Evolutionary conservation across 2,797 vertebrate species (phyloP).

Genomic region (Peromyscus eremicus): DNA sequence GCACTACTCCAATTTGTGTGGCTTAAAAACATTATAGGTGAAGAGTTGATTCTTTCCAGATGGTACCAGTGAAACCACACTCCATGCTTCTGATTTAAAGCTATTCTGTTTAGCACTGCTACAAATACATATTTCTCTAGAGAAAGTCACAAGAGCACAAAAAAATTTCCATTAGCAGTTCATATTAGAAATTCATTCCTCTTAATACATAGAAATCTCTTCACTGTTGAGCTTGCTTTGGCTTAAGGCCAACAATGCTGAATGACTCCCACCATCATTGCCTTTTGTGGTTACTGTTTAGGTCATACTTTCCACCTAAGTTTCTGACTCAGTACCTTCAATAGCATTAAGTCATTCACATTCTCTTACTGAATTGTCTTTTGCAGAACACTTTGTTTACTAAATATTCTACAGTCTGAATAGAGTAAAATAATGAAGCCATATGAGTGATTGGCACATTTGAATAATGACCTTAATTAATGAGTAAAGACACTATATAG

Average conservation of each 20-base stretch:
- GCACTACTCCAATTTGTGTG: constrained; percentile 73
- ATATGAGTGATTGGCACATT: background rate
- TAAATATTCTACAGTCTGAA: constrained; percentile 34
- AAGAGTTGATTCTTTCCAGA: constrained; percentile 79
- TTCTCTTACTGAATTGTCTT: background rate
- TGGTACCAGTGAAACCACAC: constrained; percentile 69
- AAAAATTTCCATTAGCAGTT: constrained; percentile 36
- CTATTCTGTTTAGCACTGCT: constrained; percentile 59
- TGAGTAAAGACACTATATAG: background rate
- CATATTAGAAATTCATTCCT: constrained; percentile 50
- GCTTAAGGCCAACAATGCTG: constrained; percentile 18
- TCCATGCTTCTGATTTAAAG: constrained; percentile 70
- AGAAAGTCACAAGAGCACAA: constrained; percentile 61
- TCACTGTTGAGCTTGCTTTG: constrained; percentile 21
- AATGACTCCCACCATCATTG: background rate
- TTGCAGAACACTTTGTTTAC: background rate
- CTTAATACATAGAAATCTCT: background rate
- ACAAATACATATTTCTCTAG: constrained; percentile 62
- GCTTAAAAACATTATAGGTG: constrained; percentile 72
- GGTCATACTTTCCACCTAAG: background rate
- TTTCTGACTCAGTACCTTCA: constrained; percentile 15
- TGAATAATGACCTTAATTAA: constrained; percentile 32
- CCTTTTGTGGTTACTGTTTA: background rate
- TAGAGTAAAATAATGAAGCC: constrained; percentile 29
- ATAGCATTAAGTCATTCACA: background rate